A percentile compares a stretch with the other conserved stretches of the same genome.
Conservation (phyloP, 2,888 invertebrate species). For the Polydesmus complanatus region DNA sequence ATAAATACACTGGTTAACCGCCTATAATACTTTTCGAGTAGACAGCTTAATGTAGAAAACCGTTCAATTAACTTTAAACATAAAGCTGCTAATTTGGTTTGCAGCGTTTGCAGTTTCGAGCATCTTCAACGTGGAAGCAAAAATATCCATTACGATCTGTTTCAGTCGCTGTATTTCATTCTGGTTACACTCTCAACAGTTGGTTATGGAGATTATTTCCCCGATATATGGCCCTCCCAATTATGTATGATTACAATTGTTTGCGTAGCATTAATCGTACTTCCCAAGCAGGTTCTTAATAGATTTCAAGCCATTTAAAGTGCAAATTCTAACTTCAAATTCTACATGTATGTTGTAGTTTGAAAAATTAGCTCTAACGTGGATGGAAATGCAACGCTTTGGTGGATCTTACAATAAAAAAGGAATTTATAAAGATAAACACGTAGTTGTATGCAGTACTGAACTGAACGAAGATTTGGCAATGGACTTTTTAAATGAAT, state of each 20-base stretch:
- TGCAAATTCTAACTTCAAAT: too few species aligned
- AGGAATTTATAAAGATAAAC: constrained; percentile 35
- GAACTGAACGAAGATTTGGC: constrained; percentile 33
- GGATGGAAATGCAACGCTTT: constrained; percentile 36
- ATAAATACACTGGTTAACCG: not conserved
- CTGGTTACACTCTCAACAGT: constrained; percentile 40
- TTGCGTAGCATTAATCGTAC: constrained; percentile 33
- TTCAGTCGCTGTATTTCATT: constrained; percentile 37
- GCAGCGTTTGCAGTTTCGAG: constrained; percentile 37
- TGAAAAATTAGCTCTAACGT: constrained; percentile 36
- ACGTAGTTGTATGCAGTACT: constrained; percentile 36
- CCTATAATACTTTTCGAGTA: not conserved
- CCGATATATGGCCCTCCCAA: constrained; percentile 38
- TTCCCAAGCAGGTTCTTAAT: constrained; percentile 38
- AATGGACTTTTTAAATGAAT: constrained; percentile 39
- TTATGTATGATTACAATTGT: constrained; percentile 37
- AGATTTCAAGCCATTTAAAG: too few species aligned
- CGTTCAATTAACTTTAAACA: not conserved
- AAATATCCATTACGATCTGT: constrained; percentile 30
- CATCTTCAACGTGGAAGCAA: constrained; percentile 37
- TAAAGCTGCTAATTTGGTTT: too few species aligned
- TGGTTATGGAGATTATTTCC: constrained; percentile 35
- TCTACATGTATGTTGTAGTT: constrained; percentile 31
- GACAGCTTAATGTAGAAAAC: not conserved
- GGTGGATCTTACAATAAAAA: constrained; percentile 37